Evolutionary conservation across 1,140 invertebrate species (phyloP).

Genomic region (Panagrolaimus sp.): DNA sequence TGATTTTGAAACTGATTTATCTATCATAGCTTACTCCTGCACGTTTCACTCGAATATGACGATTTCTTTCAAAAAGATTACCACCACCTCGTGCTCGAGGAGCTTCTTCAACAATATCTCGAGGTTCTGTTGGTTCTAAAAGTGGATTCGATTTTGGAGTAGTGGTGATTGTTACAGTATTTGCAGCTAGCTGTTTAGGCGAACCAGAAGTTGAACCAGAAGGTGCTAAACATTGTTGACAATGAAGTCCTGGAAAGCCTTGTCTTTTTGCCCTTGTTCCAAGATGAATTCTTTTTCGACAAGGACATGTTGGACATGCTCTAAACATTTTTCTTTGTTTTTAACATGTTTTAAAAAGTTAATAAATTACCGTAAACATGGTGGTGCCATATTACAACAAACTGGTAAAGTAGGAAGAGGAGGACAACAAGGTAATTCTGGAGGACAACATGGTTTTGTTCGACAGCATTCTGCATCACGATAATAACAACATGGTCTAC

Average conservation of each 20-base stretch:
- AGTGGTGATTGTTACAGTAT: not conserved
- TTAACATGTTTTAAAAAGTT: not conserved
- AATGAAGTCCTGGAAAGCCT: conserved; percentile 26
- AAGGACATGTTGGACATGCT: conserved; percentile 45
- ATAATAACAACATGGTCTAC: conserved; percentile 46
- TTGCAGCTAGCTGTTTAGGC: not conserved
- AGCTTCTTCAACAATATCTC: conserved; percentile 27
- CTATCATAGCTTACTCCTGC: not conserved
- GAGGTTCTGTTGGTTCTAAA: not conserved
- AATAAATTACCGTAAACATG: conserved; percentile 28
- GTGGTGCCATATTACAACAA: conserved; percentile 35
- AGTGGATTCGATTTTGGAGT: not conserved
- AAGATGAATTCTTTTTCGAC: conserved; percentile 36
- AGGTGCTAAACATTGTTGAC: conserved; percentile 26
- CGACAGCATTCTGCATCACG: conserved; percentile 38
- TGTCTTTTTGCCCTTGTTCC: conserved; percentile 39
- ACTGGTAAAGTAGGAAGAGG: conserved; percentile 16
- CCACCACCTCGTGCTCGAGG: conserved; percentile 19
- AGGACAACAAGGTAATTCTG: conserved; percentile 40
- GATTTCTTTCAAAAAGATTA: conserved; percentile 11
- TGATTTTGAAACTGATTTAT: not conserved
- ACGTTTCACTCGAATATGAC: conserved; percentile 18
- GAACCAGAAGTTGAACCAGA: not conserved
- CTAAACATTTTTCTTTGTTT: conserved; percentile 14
- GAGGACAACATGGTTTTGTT: conserved; percentile 43